Evolutionary conservation across 1,140 invertebrate genomes (phyloP), one percentile per base, ranked within the genome.

Genomic region (Bicyclus anynana): DNA sequence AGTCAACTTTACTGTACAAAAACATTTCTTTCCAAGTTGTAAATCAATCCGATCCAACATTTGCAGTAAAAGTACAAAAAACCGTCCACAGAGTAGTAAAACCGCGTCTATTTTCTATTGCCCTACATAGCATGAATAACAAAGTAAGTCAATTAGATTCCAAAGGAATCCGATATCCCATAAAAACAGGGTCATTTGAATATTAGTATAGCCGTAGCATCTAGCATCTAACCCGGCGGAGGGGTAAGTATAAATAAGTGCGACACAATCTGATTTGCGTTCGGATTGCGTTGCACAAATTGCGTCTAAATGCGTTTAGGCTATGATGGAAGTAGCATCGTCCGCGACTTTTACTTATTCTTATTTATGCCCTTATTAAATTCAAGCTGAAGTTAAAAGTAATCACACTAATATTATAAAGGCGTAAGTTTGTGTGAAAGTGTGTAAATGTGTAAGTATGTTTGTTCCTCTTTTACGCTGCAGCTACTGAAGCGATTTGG

Each of bases 251-350:
- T 79, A 72, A 68, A 65, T 48, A 74, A 73, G 72, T 69, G 66
- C 67, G 18, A 23, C 53, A 17, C 35, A 40, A 67, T 67, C 72
- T 77, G 64, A 78, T 76, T 80, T 75, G 59, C 59, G 47, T 17
- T 5, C 27, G 23, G 14, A 53, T 54, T 49, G 51, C 58, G 46
- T 52, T 52, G 27, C 44, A 18, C 62, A 77, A 68, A 84, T 84
- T 84, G 79, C 79, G 18, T 62, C 71, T 82, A 84, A 84, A 63
- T 75, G 59, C 69, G 73, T 83, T 83, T 73, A 53, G 59, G 53
- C 49, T 59, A 61, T 70, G 62, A 74, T 69, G 71, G 61, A 54
- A 59, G n/a, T 48, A 29, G 37, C 42, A 21, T 52, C 49, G 2
- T 23, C 3, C 2, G 9, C n/a, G 17, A 37, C 44, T 21, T 27